A percentile compares a stretch with the other conserved stretches of the same genome.
phyloP scores from a whole-genome alignment of 2,888 invertebrate genomes.

The Harpalus rubripes region DNA sequence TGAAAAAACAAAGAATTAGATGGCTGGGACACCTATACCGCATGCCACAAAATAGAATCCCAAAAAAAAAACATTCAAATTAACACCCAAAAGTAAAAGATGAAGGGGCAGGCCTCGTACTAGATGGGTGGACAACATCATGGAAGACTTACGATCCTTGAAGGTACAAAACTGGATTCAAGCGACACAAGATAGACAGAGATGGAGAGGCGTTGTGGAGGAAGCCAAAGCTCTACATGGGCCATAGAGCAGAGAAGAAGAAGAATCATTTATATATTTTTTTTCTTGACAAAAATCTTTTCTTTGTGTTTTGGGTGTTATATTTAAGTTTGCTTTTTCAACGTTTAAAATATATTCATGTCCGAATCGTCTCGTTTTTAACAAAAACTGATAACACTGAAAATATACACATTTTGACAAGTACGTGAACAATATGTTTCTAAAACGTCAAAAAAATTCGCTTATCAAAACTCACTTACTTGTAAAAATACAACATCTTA shows the following conservation, averaged over 20 bases:
- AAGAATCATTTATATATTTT: too few species aligned
- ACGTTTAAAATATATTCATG: too few species aligned
- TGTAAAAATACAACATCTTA: too few species aligned
- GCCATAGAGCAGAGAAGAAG: not conserved
- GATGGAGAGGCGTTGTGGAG: slow-evolving; percentile 17
- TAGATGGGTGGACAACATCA: slow-evolving; percentile 20
- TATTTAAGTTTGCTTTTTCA: too few species aligned
- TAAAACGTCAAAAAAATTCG: too few species aligned
- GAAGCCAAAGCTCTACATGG: slow-evolving; percentile 28
- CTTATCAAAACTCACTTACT: too few species aligned
- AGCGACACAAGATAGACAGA: not conserved
- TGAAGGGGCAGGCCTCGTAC: slow-evolving; percentile 8
- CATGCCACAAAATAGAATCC: slow-evolving; percentile 6
- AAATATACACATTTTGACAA: too few species aligned
- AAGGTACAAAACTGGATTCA: slow-evolving; percentile 18
- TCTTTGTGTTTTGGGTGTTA: too few species aligned
- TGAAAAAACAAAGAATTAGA: slow-evolving; percentile 23
- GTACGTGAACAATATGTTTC: too few species aligned
- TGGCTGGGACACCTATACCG: slow-evolving; percentile 17
- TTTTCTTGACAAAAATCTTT: too few species aligned
- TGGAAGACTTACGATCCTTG: not conserved
- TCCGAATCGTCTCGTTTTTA: too few species aligned
- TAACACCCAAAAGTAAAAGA: not conserved
- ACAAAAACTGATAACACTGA: too few species aligned
- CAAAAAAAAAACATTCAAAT: slow-evolving; percentile 11